Conservation (phyloP, 1,140 invertebrate species). For the Marisa cornuarietis region DNA sequence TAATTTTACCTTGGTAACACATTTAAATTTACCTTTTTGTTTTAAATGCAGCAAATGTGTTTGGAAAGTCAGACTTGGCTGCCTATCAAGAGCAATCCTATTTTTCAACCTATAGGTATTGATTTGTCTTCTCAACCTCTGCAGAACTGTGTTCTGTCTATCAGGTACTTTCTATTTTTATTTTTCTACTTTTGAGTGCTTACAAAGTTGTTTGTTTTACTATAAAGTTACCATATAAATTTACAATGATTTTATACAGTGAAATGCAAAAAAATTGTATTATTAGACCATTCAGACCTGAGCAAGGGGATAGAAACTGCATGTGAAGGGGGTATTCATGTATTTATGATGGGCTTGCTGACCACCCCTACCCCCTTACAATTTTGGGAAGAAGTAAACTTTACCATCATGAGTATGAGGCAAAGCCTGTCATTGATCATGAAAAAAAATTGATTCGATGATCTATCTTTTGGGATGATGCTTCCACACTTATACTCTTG, state of each 20-base stretch:
- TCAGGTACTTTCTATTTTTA: constrained; percentile 67
- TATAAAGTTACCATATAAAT: not conserved
- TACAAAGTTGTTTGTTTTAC: not conserved
- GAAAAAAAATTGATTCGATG: too few relatives aligned
- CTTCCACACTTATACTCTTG: too few relatives aligned
- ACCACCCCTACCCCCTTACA: too few relatives aligned
- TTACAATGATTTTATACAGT: not conserved
- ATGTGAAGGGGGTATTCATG: too few relatives aligned
- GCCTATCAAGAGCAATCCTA: constrained; percentile 70
- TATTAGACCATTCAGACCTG: too few relatives aligned
- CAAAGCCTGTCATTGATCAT: too few relatives aligned
- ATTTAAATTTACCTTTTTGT: not conserved
- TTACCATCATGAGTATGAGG: too few relatives aligned
- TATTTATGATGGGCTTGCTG: not conserved
- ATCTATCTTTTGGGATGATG: too few relatives aligned
- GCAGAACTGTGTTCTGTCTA: constrained; percentile 76
- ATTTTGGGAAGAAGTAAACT: too few relatives aligned
- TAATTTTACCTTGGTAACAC: too few relatives aligned
- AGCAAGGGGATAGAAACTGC: not conserved
- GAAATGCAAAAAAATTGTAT: too few relatives aligned
- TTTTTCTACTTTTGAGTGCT: not conserved
- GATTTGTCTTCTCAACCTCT: constrained; percentile 70
- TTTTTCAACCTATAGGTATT: constrained; percentile 71
- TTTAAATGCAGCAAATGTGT: constrained; percentile 67
- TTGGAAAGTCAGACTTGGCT: constrained; percentile 71